phyloP scores from a whole-genome alignment of 2,797 vertebrate species.

The Todus mexicanus region DNA sequence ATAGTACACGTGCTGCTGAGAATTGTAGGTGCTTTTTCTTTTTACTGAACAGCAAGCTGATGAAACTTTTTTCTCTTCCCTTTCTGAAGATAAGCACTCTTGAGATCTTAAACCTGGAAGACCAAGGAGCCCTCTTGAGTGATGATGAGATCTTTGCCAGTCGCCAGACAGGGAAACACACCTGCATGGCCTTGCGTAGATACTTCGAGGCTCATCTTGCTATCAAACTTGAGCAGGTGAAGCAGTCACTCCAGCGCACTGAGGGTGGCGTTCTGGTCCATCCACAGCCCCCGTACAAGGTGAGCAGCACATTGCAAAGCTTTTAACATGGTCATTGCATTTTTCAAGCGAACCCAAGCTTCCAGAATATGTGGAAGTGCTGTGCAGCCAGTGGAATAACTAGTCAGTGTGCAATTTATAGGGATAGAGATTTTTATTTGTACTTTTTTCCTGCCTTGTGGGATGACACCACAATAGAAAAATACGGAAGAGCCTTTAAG shows the following conservation, averaged over 20 bases:
- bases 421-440: not conserved
- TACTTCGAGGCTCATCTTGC: slow-evolving; percentile 98
- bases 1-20: not conserved
- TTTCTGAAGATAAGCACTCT: slow-evolving; percentile 92
- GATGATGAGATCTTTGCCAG: slow-evolving; percentile 99
- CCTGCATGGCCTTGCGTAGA: slow-evolving; percentile 96
- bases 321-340: fast-evolving
- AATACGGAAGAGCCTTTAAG: not conserved
- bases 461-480: not conserved
- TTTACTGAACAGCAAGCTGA: not conserved
- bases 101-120: slow-evolving; percentile 96
- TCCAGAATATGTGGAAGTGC: not conserved
- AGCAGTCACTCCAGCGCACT: slow-evolving; percentile 95
- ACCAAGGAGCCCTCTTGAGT: slow-evolving; percentile 93
- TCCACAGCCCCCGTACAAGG: slow-evolving; percentile 96
- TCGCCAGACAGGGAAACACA: slow-evolving; percentile 97
- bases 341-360: not conserved
- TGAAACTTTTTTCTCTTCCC: not conserved
- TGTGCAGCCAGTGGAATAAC: not conserved
- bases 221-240: slow-evolving; percentile 98
- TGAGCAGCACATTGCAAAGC: slow-evolving; percentile 35
- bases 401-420: not conserved
- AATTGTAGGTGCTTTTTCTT: not conserved
- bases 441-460: not conserved
- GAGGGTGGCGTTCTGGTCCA: slow-evolving; percentile 95